Percentiles rank a stretch among this genome's conserved stretches.
phyloP scores from a whole-genome alignment of 2,113 vertebrate species.

The Gymnarchus niloticus region DNA sequence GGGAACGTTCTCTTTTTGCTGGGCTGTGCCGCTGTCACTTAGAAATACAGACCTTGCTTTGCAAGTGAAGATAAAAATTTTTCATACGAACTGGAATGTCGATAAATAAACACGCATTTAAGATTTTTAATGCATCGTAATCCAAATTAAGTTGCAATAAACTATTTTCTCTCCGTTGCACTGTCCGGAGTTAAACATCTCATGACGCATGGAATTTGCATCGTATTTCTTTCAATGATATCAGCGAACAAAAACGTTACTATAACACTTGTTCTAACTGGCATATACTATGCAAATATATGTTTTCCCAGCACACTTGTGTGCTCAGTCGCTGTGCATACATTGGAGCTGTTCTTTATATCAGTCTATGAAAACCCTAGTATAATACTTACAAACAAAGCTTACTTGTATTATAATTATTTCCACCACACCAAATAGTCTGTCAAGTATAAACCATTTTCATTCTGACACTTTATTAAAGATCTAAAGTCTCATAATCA shows the following conservation, averaged over 20 bases:
- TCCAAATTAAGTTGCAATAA: neutral
- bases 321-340: neutral
- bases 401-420: neutral
- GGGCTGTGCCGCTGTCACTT: neutral
- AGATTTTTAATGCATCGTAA: neutral
- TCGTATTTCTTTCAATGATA: conserved; percentile 13
- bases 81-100: neutral
- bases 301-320: conserved; percentile 8
- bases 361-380: neutral
- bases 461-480: neutral
- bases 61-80: neutral
- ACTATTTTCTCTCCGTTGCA: neutral
- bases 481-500: neutral
- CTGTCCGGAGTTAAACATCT: neutral
- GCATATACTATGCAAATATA: conserved; percentile 18
- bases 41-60: neutral
- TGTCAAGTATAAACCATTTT: neutral
- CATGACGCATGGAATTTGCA: conserved; percentile 19
- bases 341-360: neutral
- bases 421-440: neutral
- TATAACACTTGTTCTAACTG: neutral
- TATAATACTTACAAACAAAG: neutral
- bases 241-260: conserved; percentile 17
- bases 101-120: neutral
- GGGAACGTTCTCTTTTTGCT: too few relatives aligned